Evolutionary conservation across 2,113 vertebrate species (phyloP), one percentile per base, ranked within the genome.

Genomic region (Balaeniceps rex): DNA sequence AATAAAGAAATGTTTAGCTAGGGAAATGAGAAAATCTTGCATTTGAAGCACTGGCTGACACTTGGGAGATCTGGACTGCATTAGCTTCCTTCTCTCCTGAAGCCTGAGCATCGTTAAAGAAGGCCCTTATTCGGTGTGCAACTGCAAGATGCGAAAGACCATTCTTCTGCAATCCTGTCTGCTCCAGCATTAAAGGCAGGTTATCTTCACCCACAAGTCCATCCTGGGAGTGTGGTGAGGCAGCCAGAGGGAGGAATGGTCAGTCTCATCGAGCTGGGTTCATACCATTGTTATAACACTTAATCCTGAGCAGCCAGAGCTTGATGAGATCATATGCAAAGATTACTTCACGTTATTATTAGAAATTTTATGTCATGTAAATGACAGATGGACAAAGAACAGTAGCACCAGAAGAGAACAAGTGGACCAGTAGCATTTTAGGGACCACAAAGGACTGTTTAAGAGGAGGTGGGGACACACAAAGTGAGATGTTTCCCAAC

Each of bases 311-410:
- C 70, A 69, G 49, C 0, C 0, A 92, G 28, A 66, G 25, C 14
- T 54, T 69, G 69, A n/a, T 95, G 86, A 96, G 86, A 42, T 97
- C 93, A 97, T 68, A 64, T 26, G 80, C 68, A 97, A 86, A 94
- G 80, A 80, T 75, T 87, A 61, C 47, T 91, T 87, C 54, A 85
- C 69, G 52, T 40, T 95, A 94, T 97, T 90, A 82, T 91, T 94
- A 94, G 89, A 94, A 91, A 54, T 54, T 29, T 87, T 83, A 61
- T 65, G 74, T 94, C 78, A 94, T 31, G 44, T 55, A 90, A 92
- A 76, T 63, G 69, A 69, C 61, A 91, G 69, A 55, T 33, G 33
- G 80, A 84, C 77, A 91, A 87, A 94, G 81, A 91, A 64, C 77
- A 79, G 47, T 34, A 84, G 49, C 31, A 57, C 44, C 16, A 68